These are phyloP conservation scores for Chloroclysta siterata DNA, from an alignment of 2,888 invertebrate genomes.

Conservation along the genomic window DNA sequence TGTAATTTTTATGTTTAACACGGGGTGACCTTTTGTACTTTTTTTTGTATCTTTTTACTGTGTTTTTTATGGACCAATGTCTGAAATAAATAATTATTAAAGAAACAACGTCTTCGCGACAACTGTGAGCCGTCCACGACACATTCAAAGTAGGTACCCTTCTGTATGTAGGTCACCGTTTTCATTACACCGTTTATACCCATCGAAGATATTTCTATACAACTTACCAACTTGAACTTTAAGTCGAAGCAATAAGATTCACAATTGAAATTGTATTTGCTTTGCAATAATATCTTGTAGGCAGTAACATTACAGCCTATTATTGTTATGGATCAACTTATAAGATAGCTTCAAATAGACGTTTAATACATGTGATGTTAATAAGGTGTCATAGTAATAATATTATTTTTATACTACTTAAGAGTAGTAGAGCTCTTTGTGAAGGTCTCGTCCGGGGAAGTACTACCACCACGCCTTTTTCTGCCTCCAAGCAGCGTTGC, in stretches of 20 bases:
- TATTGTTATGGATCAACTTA: constrained; percentile 39
- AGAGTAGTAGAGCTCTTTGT: too few relatives aligned
- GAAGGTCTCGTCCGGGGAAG: too few relatives aligned
- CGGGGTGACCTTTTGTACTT: too few relatives aligned
- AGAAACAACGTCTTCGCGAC: constrained; percentile 14
- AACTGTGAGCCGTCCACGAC: not conserved
- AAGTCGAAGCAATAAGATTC: constrained; percentile 20
- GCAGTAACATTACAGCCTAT: constrained; percentile 30
- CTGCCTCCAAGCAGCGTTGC: too few relatives aligned
- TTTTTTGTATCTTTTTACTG: too few relatives aligned
- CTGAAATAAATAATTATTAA: not conserved
- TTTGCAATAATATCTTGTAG: constrained; percentile 27
- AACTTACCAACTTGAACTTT: constrained; percentile 21
- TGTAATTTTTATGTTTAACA: too few relatives aligned
- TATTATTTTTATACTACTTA: not conserved
- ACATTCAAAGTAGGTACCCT: constrained; percentile 14
- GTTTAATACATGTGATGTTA: constrained; percentile 5
- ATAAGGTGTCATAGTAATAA: not conserved
- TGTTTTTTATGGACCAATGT: too few relatives aligned
- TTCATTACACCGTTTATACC: constrained; percentile 45
- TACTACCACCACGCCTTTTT: too few relatives aligned
- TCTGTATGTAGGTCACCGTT: constrained; percentile 45
- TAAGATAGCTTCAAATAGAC: constrained; percentile 30
- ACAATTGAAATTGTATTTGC: constrained; percentile 15
- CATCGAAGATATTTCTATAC: constrained; percentile 32